phyloP scores from a whole-genome alignment of 2,113 vertebrate genomes.

The Stigmatopora argus region DNA sequence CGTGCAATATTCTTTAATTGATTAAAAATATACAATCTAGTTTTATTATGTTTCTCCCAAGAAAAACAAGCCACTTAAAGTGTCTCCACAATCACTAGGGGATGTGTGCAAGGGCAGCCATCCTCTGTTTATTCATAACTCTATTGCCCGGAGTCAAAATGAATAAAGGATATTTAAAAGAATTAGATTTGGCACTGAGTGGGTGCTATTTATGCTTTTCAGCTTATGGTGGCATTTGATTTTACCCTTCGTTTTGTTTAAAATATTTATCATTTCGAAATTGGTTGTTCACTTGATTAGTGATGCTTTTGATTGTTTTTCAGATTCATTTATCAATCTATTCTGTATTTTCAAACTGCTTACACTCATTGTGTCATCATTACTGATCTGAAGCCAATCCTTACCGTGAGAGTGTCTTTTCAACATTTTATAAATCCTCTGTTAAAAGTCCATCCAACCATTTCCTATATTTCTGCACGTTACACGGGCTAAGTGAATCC shows the following conservation, averaged over 20 bases:
- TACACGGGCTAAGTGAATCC: too few relatives aligned
- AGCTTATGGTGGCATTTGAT: not conserved
- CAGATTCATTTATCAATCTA: not conserved
- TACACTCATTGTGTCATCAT: not conserved
- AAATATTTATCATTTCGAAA: not conserved
- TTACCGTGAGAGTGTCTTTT: too few relatives aligned
- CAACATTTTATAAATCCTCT: too few relatives aligned
- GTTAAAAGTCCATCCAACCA: too few relatives aligned
- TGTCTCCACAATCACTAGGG: not conserved
- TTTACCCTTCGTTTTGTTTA: not conserved
- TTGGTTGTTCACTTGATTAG: not conserved
- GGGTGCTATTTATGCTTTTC: not conserved
- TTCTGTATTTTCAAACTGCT: not conserved
- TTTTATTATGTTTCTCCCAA: conserved; percentile 6
- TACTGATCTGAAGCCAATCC: not conserved
- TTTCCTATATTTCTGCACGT: too few relatives aligned
- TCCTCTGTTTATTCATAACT: conserved; percentile 6
- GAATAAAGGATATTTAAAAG: conserved; percentile 19
- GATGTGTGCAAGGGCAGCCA: not conserved
- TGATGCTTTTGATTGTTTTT: not conserved
- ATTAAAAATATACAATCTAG: not conserved
- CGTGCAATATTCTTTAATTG: not conserved
- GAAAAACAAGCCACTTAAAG: not conserved
- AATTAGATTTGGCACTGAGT: conserved; percentile 22
- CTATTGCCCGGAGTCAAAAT: conserved; percentile 25